phyloP scores from a whole-genome alignment of 2,888 invertebrate genomes.

The Hyposoter didymator region DNA sequence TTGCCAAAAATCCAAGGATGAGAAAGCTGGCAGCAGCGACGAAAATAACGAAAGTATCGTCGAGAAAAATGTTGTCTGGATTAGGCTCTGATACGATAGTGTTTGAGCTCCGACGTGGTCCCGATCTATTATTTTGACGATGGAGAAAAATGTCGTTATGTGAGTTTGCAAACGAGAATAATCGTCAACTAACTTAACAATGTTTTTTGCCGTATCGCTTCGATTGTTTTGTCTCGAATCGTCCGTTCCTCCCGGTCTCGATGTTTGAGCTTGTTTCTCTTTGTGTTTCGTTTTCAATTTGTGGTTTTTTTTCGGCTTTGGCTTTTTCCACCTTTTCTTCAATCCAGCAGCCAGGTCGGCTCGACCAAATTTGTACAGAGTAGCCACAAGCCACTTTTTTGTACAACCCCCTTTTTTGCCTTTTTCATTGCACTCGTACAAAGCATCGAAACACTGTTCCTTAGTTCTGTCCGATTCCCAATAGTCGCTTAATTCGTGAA shows the following conservation, averaged over 20 bases:
- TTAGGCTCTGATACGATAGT: background rate
- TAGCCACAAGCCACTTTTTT: conserved; percentile 50
- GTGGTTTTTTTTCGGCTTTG: background rate
- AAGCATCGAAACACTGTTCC: conserved; percentile 52
- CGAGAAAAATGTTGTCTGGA: conserved; percentile 24
- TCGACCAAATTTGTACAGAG: conserved; percentile 60
- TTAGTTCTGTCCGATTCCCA: conserved; percentile 28
- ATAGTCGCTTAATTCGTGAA: conserved; percentile 26
- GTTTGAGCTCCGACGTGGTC: background rate
- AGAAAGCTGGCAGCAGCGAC: conserved; percentile 42
- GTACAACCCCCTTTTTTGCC: conserved; percentile 53
- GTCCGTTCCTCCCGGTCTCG: conserved; percentile 11
- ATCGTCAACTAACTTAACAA: conserved; percentile 56
- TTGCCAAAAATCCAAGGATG: conserved; percentile 51
- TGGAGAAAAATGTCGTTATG: conserved; percentile 30
- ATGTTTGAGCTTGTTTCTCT: background rate
- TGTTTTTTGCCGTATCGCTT: conserved; percentile 16
- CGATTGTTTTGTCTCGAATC: background rate
- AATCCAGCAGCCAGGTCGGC: conserved; percentile 54
- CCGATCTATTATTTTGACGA: conserved; percentile 25
- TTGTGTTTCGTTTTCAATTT: conserved; percentile 9
- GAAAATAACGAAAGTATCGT: conserved; percentile 40
- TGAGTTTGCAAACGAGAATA: conserved; percentile 21
- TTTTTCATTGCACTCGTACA: conserved; percentile 63
- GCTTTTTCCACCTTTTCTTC: conserved; percentile 51